phyloP scores from a whole-genome alignment of 2,888 invertebrate species.

The Pycnomerus fuliginosus region DNA sequence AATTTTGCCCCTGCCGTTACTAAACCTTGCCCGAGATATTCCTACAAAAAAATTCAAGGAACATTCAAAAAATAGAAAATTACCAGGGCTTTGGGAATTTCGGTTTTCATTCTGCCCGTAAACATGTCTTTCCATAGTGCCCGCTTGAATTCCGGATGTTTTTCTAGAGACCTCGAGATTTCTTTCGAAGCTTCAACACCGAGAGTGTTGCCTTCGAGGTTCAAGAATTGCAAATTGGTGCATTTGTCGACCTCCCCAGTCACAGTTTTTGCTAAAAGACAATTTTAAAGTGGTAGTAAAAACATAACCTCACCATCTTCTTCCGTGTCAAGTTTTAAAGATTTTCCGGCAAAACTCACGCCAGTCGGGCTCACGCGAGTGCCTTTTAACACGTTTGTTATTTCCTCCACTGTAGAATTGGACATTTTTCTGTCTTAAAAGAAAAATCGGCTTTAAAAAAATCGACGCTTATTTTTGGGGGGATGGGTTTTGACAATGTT shows the following conservation, averaged over 20 bases:
- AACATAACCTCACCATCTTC: constrained; percentile 67
- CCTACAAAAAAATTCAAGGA: constrained; percentile 48
- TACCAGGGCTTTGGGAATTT: constrained; percentile 90
- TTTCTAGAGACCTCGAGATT: constrained; percentile 76
- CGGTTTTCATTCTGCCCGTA: constrained; percentile 90
- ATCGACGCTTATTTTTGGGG: no score
- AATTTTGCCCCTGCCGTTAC: constrained; percentile 77
- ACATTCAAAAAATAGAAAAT: constrained; percentile 30
- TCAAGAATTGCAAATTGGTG: constrained; percentile 68
- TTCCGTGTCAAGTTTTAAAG: constrained; percentile 74
- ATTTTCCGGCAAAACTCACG: constrained; percentile 79
- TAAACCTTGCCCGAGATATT: constrained; percentile 76
- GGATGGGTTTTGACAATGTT: no score
- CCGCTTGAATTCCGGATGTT: constrained; percentile 74
- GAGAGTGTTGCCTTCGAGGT: constrained; percentile 90
- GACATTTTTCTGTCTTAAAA: constrained; percentile 26
- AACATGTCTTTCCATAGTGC: constrained; percentile 97
- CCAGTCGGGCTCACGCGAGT: constrained; percentile 58
- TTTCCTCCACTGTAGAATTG: constrained; percentile 55
- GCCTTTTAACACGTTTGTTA: constrained; percentile 55
- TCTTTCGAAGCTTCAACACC: constrained; percentile 86
- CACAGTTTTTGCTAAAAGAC: constrained; percentile 66
- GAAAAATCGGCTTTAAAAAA: no score
- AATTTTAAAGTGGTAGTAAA: neutral
- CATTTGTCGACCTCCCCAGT: constrained; percentile 74